Evolutionary conservation across 2,797 vertebrate species (phyloP).

Genomic region (Luscinia megarhynchos): DNA sequence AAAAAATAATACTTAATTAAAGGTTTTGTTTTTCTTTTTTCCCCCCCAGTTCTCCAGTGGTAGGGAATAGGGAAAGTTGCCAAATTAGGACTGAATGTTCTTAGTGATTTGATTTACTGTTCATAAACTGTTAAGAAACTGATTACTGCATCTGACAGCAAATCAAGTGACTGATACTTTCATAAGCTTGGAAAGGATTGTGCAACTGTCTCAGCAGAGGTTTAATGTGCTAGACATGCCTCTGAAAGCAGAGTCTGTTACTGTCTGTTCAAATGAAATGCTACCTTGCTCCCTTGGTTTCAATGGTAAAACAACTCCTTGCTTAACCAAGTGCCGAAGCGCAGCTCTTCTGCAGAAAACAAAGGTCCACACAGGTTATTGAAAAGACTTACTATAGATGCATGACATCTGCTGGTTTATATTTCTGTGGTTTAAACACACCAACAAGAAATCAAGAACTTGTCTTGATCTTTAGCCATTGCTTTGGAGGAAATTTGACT

Average conservation of each 20-base stretch:
- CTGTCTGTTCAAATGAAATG: background rate
- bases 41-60: no score
- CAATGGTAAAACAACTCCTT: background rate
- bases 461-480: background rate
- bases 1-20: background rate
- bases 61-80: background rate
- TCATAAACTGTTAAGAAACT: background rate
- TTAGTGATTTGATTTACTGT: background rate
- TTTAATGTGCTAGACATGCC: background rate
- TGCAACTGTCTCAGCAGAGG: background rate
- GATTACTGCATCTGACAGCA: conserved; percentile 3
- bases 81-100: background rate
- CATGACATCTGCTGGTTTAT: background rate
- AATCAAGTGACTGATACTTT: conserved; percentile 30
- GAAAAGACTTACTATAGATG: background rate
- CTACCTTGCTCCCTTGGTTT: background rate
- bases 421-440: background rate
- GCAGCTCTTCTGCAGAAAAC: background rate
- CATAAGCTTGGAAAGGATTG: background rate
- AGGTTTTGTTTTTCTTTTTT: background rate
- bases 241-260: background rate
- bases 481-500: conserved; percentile 8
- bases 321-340: background rate
- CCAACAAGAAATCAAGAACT: background rate
- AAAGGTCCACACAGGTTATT: background rate